phyloP scores from a whole-genome alignment of 2,888 invertebrate species.

The Netelia virgata region DNA sequence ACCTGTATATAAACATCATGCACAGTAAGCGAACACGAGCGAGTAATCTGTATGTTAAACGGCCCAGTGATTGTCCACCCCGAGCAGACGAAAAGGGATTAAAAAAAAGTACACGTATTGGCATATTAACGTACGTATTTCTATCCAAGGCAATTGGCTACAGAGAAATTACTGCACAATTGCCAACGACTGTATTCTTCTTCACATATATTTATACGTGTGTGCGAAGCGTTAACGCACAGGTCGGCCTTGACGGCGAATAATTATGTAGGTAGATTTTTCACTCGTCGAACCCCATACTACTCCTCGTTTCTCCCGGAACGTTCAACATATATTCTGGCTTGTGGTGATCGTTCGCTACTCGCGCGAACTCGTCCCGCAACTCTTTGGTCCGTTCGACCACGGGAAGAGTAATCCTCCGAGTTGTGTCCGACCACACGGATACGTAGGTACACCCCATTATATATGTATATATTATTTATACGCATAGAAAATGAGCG shows the following conservation, averaged over 20 bases:
- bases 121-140: neutral
- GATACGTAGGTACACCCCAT: too few relatives aligned
- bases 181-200: neutral
- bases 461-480: neutral
- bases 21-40: neutral
- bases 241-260: constrained; percentile 81
- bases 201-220: neutral
- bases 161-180: too few relatives aligned
- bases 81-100: neutral
- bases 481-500: neutral
- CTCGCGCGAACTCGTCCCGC: constrained; percentile 54
- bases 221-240: constrained; percentile 75
- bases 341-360: constrained; percentile 55
- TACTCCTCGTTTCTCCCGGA: neutral
- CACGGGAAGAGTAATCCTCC: constrained; percentile 26
- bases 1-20: constrained; percentile 15
- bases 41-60: neutral
- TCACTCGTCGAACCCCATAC: constrained; percentile 45
- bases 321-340: constrained; percentile 18
- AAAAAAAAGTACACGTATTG: neutral
- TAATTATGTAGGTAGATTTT: constrained; percentile 80
- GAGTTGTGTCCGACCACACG: constrained; percentile 22
- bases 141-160: too few relatives aligned
- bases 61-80: neutral
- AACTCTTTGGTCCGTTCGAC: constrained; percentile 37